Evolutionary conservation across 1,140 invertebrate genomes (phyloP).

Genomic region (Lycorma delicatula): DNA sequence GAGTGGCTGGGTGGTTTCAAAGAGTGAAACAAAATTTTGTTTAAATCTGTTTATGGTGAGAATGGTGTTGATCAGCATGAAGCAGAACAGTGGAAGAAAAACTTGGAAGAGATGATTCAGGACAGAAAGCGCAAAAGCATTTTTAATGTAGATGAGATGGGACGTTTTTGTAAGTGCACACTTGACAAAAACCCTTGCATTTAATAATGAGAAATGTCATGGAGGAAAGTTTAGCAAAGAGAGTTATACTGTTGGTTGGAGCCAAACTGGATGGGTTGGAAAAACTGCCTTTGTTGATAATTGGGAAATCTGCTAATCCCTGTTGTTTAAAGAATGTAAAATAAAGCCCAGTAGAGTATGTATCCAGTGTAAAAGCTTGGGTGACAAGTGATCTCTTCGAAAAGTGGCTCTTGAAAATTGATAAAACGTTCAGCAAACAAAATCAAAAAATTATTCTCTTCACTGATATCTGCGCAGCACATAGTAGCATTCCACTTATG

Average conservation of each 20-base stretch:
- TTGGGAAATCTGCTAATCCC: neutral
- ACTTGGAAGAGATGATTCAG: neutral
- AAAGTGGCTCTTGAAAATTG: slow-evolving; percentile 16
- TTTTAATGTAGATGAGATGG: slow-evolving; percentile 1
- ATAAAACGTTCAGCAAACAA: slow-evolving; percentile 16
- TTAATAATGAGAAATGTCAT: slow-evolving; percentile 10
- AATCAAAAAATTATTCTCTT: slow-evolving; percentile 17
- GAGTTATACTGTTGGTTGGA: too few species aligned
- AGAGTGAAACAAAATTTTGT: neutral
- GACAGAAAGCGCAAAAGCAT: slow-evolving; percentile 4
- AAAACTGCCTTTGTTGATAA: slow-evolving; percentile 3
- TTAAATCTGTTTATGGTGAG: neutral
- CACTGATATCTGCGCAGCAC: slow-evolving; percentile 17
- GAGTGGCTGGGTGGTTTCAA: slow-evolving; percentile 9
- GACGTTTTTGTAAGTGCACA: slow-evolving; percentile 1
- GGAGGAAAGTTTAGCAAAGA: neutral
- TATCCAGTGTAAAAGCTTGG: neutral
- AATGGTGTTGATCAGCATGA: slow-evolving; percentile 3
- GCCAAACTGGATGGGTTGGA: neutral
- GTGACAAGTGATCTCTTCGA: slow-evolving; percentile 7
- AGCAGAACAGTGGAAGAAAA: slow-evolving; percentile 1
- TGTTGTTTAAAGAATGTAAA: neutral
- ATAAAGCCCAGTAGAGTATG: neutral
- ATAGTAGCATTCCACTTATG: slow-evolving; percentile 12
- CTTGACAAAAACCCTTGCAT: slow-evolving; percentile 6